Percentiles rank a stretch among this genome's conserved stretches.
Conservation (phyloP, 2,113 vertebrate species). For the Mugil cephalus region DNA sequence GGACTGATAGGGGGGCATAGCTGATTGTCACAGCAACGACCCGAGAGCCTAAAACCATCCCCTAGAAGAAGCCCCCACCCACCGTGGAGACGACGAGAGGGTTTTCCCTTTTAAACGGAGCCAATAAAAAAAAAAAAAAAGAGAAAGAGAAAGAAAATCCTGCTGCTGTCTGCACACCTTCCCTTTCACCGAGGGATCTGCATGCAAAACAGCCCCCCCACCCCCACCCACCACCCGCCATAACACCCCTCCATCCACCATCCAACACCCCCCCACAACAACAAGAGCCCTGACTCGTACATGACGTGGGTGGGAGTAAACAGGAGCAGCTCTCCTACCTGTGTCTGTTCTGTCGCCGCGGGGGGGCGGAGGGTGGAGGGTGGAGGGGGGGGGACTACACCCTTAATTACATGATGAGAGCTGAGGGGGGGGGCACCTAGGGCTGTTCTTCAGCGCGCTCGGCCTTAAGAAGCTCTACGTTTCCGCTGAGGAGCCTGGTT, state of each 20-base stretch:
- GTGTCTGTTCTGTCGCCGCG: constrained; percentile 74
- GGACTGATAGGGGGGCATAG: constrained; percentile 17
- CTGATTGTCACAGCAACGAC: constrained; percentile 62
- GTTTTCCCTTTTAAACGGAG: no score
- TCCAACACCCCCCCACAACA: no score
- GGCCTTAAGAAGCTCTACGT: no score
- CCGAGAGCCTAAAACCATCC: constrained; percentile 37
- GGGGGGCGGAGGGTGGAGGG: constrained; percentile 69
- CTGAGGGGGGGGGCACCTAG: constrained; percentile 55
- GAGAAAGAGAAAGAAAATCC: no score
- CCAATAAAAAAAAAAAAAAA: no score
- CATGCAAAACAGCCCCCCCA: constrained; percentile 27
- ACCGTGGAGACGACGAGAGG: no score
- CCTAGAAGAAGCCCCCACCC: background rate
- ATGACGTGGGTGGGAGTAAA: constrained; percentile 79
- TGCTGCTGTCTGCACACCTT: constrained; percentile 34
- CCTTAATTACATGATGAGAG: constrained; percentile 81
- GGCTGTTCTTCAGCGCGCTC: no score
- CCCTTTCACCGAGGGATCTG: constrained; percentile 22
- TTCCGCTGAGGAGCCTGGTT: no score
- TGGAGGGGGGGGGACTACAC: constrained; percentile 72
- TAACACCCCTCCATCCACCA: no score
- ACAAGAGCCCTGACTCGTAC: constrained; percentile 76
- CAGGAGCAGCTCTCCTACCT: constrained; percentile 74
- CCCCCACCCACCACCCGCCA: no score